Base-by-base conservation (phyloP, 2,797 vertebrate species). In the Gobionotothen gibberifrons region DNA sequence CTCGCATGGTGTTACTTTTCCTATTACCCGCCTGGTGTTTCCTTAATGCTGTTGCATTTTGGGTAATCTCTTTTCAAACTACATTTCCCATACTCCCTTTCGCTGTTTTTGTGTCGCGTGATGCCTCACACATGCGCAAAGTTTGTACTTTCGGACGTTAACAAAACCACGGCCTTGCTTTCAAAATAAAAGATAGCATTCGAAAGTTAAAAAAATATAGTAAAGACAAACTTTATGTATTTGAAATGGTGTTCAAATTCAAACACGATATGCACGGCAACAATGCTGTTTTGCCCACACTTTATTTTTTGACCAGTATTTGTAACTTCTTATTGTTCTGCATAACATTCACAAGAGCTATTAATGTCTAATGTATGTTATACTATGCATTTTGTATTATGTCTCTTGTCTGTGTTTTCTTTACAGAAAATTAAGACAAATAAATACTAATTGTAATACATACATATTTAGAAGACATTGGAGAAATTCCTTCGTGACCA, bases 21-120 rank as follows among this genome's bases (percentile, higher is more conserved):
- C 53, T 89, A 90, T 93, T 93, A 56, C 93, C 86, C 93, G 93
- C 93, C 90, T 86, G 84, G 62, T 78, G 63, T 72, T 76, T 82
- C 71, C 76, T 36, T 22, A 40, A n/a, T 13, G 3, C 63, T 46
- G 1, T 66, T 85, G 91, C 86, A 89, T 92, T 89, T 40, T 26
- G 91, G 92, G 90, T 87, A 88, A 76, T 54, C 0, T 22, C 4
- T 72, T 0, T 19, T 7, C 1, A 4, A 69, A 90, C 87, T 79
- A 78, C 86, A 13, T 83, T 91, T 78, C 87, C 92, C 83, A 9
- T 67, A 43, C 16, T 64, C 7, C 32, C 10, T 8, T 0, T 13
- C 1, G 2, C 17, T 17, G 11, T 19, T 21, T 74, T 46, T 47
- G 6, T 22, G 13, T 63, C 78, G 26, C 73, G n/a, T 90, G 82